Percentiles rank a stretch among this genome's conserved stretches.
Evolutionary conservation across 2,888 invertebrate species (phyloP).

Genomic region (Nomada goodeniana): DNA sequence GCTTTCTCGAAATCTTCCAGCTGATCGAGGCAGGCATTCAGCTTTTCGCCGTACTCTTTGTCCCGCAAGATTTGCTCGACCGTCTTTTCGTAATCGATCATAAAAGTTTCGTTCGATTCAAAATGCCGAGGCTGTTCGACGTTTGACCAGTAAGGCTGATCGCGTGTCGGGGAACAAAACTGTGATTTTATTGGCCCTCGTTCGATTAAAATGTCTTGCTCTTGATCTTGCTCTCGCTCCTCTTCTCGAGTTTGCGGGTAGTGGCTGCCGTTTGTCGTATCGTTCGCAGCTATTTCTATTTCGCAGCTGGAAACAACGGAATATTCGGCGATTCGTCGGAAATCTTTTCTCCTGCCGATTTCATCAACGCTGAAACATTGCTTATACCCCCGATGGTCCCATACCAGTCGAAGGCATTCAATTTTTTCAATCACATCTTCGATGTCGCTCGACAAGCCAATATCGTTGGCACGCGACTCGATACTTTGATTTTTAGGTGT

Average conservation of each 20-base stretch:
- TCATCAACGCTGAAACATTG: neutral
- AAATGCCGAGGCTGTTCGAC: constrained; percentile 35
- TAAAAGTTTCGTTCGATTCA: constrained; percentile 18
- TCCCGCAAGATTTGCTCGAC: constrained; percentile 72
- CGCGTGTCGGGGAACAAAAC: constrained; percentile 4
- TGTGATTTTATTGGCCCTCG: constrained; percentile 75
- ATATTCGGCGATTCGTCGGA: too few species aligned
- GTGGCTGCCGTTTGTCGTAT: too few species aligned
- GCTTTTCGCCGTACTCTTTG: constrained; percentile 70
- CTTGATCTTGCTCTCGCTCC: constrained; percentile 25
- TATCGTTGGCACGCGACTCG: neutral
- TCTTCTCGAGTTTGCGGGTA: neutral
- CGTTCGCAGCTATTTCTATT: too few species aligned
- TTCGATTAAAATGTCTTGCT: constrained; percentile 66
- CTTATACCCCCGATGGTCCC: neutral
- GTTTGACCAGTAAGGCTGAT: constrained; percentile 65
- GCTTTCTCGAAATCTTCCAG: constrained; percentile 46
- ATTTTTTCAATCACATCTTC: constrained; percentile 72
- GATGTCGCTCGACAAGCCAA: constrained; percentile 38
- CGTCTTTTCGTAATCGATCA: constrained; percentile 69
- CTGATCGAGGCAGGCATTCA: constrained; percentile 74
- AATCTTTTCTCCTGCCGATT: neutral
- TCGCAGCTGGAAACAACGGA: neutral
- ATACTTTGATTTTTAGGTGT: neutral
- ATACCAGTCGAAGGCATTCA: constrained; percentile 23